These are phyloP conservation scores for Brachionus sp. DNA, from an alignment of 1,140 invertebrate genomes.

Conservation along the genomic window DNA sequence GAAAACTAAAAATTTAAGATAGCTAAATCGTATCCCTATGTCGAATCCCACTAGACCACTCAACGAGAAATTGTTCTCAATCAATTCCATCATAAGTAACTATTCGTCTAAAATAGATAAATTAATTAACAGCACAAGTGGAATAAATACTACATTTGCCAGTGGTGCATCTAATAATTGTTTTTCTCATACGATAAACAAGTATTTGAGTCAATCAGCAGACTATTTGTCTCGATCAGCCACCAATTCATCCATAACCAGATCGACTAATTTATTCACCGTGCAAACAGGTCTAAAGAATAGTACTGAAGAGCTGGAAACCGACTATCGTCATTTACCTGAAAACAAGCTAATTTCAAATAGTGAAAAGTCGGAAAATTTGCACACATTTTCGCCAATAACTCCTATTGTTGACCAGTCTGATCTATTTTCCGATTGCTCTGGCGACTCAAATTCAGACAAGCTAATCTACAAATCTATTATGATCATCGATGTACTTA, in stretches of 20 bases:
- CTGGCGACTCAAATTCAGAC: neutral
- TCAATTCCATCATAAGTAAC: constrained; percentile 3
- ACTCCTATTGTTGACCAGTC: constrained; percentile 24
- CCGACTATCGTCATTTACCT: neutral
- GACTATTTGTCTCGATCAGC: constrained; percentile 12
- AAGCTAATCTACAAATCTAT: constrained; percentile 29
- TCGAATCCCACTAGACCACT: neutral
- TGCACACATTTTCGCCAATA: neutral
- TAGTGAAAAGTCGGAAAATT: constrained; percentile 12
- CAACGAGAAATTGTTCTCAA: constrained; percentile 21
- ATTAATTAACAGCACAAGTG: neutral
- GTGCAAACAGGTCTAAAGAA: neutral
- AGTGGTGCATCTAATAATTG: neutral
- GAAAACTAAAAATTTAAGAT: neutral
- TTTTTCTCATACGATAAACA: neutral
- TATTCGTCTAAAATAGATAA: constrained; percentile 44
- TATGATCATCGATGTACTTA: constrained; percentile 25
- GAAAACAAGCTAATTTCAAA: neutral
- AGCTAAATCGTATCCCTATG: neutral
- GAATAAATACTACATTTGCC: constrained; percentile 15
- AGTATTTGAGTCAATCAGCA: constrained; percentile 19
- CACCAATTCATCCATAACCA: neutral
- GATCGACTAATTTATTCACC: constrained; percentile 20
- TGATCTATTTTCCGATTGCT: constrained; percentile 20
- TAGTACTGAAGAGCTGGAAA: neutral